These are phyloP conservation scores for Sarcophilus harrisii DNA, from an alignment of 2,797 vertebrate species.

Conservation along the genomic window DNA sequence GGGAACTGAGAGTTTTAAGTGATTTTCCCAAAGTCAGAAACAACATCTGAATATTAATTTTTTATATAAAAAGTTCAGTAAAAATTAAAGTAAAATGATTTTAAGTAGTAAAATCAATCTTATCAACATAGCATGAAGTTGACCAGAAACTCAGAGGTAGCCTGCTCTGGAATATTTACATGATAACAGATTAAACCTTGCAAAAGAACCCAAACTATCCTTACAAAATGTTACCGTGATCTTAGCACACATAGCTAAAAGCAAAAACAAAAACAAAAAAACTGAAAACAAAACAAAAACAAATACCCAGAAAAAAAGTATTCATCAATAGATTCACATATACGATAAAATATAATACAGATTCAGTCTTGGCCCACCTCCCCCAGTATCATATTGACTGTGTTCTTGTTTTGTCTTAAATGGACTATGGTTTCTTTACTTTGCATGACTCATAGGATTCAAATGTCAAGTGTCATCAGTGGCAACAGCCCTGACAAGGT, in stretches of 20 bases:
- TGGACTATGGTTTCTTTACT: constrained; percentile 41
- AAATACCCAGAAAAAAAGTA: constrained; percentile 72
- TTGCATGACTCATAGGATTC: constrained; percentile 17
- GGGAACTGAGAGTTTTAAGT: not conserved
- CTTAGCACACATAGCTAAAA: constrained; percentile 78
- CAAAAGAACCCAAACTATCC: constrained; percentile 76
- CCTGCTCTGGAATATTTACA: constrained; percentile 86
- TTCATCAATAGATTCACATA: constrained; percentile 98
- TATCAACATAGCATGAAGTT: constrained; percentile 85
- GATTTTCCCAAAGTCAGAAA: too few relatives aligned
- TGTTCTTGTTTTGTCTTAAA: constrained; percentile 28
- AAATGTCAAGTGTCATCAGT: constrained; percentile 41
- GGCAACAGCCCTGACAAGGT: constrained; percentile 51
- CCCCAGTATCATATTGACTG: constrained; percentile 48
- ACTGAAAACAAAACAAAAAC: constrained; percentile 69
- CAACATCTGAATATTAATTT: not conserved
- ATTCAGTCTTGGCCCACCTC: constrained; percentile 50
- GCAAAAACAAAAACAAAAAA: constrained; percentile 73
- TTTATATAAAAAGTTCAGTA: constrained; percentile 91
- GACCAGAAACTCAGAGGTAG: constrained; percentile 80
- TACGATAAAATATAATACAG: constrained; percentile 95
- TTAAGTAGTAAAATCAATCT: constrained; percentile 88
- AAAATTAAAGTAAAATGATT: constrained; percentile 90
- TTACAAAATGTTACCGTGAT: constrained; percentile 81
- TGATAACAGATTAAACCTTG: constrained; percentile 82